Evolutionary conservation across 1,140 invertebrate species (phyloP).

Genomic region (Orius laevigatus): DNA sequence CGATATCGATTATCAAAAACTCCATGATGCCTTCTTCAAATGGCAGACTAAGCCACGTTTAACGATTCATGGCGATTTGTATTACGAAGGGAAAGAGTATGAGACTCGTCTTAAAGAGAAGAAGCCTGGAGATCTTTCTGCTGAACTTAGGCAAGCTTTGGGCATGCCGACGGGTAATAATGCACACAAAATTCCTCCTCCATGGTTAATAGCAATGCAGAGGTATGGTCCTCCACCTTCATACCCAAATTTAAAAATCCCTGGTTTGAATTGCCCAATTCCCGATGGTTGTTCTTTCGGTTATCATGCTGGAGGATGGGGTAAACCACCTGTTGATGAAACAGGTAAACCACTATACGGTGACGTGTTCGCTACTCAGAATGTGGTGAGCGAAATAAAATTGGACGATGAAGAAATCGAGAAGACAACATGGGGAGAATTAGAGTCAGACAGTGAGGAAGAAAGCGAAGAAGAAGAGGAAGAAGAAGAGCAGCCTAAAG

Average conservation of each 20-base stretch:
- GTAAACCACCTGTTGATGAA: slow-evolving; percentile 99
- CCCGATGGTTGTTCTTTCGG: slow-evolving; percentile 95
- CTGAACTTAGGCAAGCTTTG: slow-evolving; percentile 87
- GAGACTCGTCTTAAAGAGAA: slow-evolving; percentile 80
- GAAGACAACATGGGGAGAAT: slow-evolving; percentile 87
- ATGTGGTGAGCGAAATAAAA: slow-evolving; percentile 21
- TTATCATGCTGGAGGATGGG: slow-evolving; percentile 98
- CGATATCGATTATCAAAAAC: slow-evolving; percentile 98
- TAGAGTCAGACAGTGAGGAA: slow-evolving; percentile 89
- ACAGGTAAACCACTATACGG: slow-evolving; percentile 94
- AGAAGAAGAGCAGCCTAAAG: slow-evolving; percentile 55
- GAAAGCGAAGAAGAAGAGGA: slow-evolving; percentile 73
- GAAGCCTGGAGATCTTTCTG: slow-evolving; percentile 42
- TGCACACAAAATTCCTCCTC: slow-evolving; percentile 80
- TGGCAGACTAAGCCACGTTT: slow-evolving; percentile 98
- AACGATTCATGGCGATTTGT: slow-evolving; percentile 89
- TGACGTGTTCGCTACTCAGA: slow-evolving; percentile 85
- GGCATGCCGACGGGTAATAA: slow-evolving; percentile 96
- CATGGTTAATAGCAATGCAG: slow-evolving; percentile 99
- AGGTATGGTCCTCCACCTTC: slow-evolving; percentile 97
- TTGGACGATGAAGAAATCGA: slow-evolving; percentile 73
- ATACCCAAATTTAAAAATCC: slow-evolving; percentile 97
- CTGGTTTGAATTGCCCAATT: slow-evolving; percentile 80
- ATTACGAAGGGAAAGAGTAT: slow-evolving; percentile 99
- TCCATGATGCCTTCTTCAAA: slow-evolving; percentile 98